A percentile compares a stretch with the other conserved stretches of the same genome.
Conservation (phyloP, 2,888 invertebrate species). For the Pheosia gnoma region DNA sequence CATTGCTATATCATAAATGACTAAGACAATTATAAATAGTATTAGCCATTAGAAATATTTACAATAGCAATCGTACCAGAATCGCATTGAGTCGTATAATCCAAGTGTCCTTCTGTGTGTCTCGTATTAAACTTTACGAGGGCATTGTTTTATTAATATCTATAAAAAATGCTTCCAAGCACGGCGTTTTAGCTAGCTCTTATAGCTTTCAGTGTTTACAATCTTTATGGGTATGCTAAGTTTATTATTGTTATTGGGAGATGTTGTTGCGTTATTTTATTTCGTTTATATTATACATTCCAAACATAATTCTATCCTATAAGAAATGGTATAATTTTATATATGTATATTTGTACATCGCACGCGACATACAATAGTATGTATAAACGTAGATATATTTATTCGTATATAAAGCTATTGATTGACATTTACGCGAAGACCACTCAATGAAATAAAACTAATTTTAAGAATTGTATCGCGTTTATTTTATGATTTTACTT, state of each 20-base stretch:
- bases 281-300: conserved; percentile 14
- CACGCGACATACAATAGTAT: too few species aligned
- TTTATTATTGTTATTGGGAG: conserved; percentile 49
- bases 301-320: too few species aligned
- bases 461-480: too few species aligned
- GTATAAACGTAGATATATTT: too few species aligned
- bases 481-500: too few species aligned
- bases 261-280: conserved; percentile 16
- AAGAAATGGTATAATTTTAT: too few species aligned
- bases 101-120: conserved; percentile 38
- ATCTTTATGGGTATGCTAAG: conserved; percentile 65
- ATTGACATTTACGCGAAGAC: too few species aligned
- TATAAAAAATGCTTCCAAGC: conserved; percentile 76
- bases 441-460: too few species aligned
- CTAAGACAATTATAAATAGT: too few species aligned
- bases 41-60: conserved; percentile 8
- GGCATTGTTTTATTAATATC: conserved; percentile 82
- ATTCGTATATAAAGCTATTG: too few species aligned
- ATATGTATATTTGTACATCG: too few species aligned
- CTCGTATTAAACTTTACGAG: conserved; percentile 69
- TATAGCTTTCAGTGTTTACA: conserved; percentile 62
- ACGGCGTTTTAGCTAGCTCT: conserved; percentile 61
- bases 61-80: conserved; percentile 35
- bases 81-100: conserved; percentile 50
- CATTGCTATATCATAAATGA: too few species aligned